phyloP scores from a whole-genome alignment of 2,113 vertebrate genomes.

The Heterotis niloticus region DNA sequence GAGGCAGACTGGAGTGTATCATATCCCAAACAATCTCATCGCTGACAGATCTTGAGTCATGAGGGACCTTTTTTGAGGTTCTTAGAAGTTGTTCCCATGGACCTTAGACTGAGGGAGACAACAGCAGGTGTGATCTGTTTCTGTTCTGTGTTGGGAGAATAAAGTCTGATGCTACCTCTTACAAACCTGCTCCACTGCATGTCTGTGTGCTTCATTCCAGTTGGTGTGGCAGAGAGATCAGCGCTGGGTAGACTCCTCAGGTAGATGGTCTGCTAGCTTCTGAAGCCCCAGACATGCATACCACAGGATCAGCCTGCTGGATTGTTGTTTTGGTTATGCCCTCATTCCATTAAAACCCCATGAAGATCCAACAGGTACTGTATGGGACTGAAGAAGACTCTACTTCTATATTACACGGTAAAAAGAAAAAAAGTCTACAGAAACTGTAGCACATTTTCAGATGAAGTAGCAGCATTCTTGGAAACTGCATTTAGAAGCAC shows the following conservation, averaged over 20 bases:
- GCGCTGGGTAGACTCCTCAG: not conserved
- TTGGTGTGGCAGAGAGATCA: not conserved
- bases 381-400: slow-evolving; percentile 14
- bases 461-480: not conserved
- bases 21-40: slow-evolving; percentile 24
- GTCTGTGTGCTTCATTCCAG: slow-evolving; percentile 21
- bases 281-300: slow-evolving; percentile 15
- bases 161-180: slow-evolving; percentile 24
- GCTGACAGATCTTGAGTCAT: slow-evolving; percentile 20
- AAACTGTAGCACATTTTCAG: not conserved
- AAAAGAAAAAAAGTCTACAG: not conserved
- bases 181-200: slow-evolving; percentile 14
- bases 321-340: slow-evolving; percentile 23
- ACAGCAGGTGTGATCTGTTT: not conserved
- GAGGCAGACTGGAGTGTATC: slow-evolving; percentile 23
- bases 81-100: slow-evolving; percentile 17
- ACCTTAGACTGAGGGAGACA: not conserved
- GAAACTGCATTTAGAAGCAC: too few species aligned
- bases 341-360: slow-evolving; percentile 23
- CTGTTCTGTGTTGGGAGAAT: not conserved
- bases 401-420: not conserved
- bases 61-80: not conserved
- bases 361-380: slow-evolving; percentile 25
- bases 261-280: not conserved
- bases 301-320: not conserved